These are phyloP conservation scores for Peucedramus taeniatus DNA, from an alignment of 2,113 vertebrate species.

Conservation along the genomic window DNA sequence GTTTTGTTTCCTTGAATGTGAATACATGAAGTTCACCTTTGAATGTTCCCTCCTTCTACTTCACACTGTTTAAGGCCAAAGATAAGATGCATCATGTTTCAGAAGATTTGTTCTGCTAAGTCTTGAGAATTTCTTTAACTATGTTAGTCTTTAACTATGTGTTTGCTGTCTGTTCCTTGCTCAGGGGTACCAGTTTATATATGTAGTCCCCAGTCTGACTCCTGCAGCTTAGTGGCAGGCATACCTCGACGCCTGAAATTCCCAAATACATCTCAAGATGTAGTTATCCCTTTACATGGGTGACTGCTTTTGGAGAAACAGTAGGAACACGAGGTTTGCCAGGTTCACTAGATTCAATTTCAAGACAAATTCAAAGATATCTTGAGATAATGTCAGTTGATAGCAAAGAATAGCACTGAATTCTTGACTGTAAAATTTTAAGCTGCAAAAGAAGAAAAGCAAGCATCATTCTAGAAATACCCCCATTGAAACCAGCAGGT, in stretches of 20 bases:
- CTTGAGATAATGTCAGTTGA: not conserved
- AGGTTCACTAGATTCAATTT: not conserved
- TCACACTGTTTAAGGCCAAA: slow-evolving; percentile 20
- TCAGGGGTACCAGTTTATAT: not conserved
- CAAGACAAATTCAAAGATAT: not conserved
- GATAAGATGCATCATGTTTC: not conserved
- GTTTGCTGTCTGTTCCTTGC: not conserved
- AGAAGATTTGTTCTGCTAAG: not conserved
- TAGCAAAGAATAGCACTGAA: not conserved
- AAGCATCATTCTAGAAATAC: not conserved
- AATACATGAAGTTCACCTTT: not conserved
- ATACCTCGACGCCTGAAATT: not conserved
- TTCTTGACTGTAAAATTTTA: not conserved
- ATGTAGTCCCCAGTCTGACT: not conserved
- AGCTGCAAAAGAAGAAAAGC: not conserved
- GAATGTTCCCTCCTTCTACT: not conserved
- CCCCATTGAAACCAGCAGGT: not conserved
- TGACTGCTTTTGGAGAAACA: not conserved
- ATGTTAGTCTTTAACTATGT: not conserved
- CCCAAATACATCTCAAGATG: not conserved
- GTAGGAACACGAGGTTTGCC: not conserved
- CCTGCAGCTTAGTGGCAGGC: not conserved
- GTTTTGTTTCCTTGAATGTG: not conserved
- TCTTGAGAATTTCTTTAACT: not conserved
- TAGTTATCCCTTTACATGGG: not conserved